Base-by-base conservation (phyloP, 2,113 vertebrate genomes). In the Rhegmatorhina hoffmannsi region DNA sequence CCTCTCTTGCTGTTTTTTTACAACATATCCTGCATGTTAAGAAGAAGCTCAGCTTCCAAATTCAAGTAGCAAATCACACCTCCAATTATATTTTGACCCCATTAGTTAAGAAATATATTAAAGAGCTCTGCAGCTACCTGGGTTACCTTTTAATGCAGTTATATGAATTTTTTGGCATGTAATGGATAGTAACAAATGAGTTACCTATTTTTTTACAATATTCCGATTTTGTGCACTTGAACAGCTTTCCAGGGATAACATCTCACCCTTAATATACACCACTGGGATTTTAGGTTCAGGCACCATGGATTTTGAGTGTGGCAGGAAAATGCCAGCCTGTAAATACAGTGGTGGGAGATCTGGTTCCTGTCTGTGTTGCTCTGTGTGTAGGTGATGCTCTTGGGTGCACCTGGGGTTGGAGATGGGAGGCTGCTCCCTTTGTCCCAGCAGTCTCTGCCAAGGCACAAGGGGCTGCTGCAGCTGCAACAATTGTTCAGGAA, bases 181-280 rank as follows among this genome's bases (percentile, higher is more conserved):
- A 91, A 83, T 33, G 90, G 68, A 60, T 60, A 29, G 43, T 46
- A 73, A 80, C 7, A 34, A 86, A 12, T 29, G 43, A 86, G 13
- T 14, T 77, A 55, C 86, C 36, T 67, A 7, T 69, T 73, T 88
- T 85, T 66, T 87, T 63, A 25, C 29, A 50, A 24, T 77, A 16
- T 3, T 74, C 34, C 93, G 73, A 47, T 75, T 89, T 89, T 84
- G 21, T 87, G 52, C 89, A 93, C 44, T 92, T 94, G 47, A 59
- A 33, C 72, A 89, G 66, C 52, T 90, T 93, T 72, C 59, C 29
- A 25, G 52, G 64, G 64, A 50, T 73, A 72, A 31, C 40, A 40
- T 43, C 56, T 72, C 60, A 44, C 50, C 50, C 34, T 70, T 64
- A 16, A 43, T 36, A 1, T 11, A 10, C 0, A 0, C 25, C 16